Evolutionary conservation across 1,140 invertebrate species (phyloP).

Genomic region (Ephestia elutella): DNA sequence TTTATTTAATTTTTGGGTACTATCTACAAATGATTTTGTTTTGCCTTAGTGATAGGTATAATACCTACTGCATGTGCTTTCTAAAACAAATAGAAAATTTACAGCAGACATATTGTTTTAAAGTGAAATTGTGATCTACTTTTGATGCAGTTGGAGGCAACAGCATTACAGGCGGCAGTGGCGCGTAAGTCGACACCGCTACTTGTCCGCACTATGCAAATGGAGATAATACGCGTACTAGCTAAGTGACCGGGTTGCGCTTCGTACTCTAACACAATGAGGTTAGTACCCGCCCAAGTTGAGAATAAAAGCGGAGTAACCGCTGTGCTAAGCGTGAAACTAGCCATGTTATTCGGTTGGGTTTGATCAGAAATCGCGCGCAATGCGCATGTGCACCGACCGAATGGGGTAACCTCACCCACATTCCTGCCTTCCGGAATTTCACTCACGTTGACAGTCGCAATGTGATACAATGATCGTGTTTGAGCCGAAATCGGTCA

Average conservation of each 20-base stretch:
- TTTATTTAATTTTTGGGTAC: no score
- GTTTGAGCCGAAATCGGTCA: conserved; percentile 18
- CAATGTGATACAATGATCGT: conserved; percentile 36
- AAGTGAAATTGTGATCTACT: conserved; percentile 25
- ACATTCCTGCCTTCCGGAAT: conserved; percentile 66
- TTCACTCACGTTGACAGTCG: conserved; percentile 57
- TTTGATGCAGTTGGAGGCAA: conserved; percentile 32
- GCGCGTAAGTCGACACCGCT: conserved; percentile 55
- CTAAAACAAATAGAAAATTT: neutral
- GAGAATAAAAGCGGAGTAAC: conserved; percentile 35
- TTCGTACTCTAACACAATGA: conserved; percentile 48
- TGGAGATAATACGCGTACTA: conserved; percentile 61
- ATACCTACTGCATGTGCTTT: neutral
- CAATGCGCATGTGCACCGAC: conserved; percentile 58
- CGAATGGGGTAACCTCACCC: conserved; percentile 63
- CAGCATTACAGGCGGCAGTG: conserved; percentile 36
- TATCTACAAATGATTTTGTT: no score
- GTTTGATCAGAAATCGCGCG: conserved; percentile 50
- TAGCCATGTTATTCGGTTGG: conserved; percentile 37
- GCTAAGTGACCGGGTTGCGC: conserved; percentile 62
- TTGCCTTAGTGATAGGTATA: no score
- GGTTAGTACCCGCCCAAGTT: conserved; percentile 53
- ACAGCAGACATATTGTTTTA: conserved; percentile 7
- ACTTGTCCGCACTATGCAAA: conserved; percentile 66
- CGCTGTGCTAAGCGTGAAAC: conserved; percentile 19